Conservation (phyloP, 2,888 invertebrate genomes). For the Entomobrya proxima region DNA sequence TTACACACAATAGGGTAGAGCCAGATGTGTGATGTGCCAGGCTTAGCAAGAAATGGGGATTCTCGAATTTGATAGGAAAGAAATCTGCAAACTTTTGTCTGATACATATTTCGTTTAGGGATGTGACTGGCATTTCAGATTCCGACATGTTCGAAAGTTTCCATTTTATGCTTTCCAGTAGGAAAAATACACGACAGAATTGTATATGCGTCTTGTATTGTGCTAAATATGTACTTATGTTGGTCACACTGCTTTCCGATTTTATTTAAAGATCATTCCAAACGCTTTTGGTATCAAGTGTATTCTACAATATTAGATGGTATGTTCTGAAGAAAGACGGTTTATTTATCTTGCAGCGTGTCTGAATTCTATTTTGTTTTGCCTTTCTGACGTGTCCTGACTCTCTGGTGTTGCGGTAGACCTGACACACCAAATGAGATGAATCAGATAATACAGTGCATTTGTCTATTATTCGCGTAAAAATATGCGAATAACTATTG, state of each 20-base stretch:
- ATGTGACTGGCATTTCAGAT: constrained; percentile 51
- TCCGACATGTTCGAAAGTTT: neutral
- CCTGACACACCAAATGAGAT: neutral
- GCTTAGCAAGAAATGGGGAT: constrained; percentile 45
- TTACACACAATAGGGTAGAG: neutral
- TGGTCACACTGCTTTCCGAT: neutral
- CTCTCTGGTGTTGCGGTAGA: neutral
- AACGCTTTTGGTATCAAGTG: neutral
- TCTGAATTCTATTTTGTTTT: neutral
- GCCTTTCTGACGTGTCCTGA: neutral
- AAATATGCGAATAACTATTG: neutral
- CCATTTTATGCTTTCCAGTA: neutral
- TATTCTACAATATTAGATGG: neutral
- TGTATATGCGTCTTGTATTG: too few relatives aligned
- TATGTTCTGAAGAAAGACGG: neutral
- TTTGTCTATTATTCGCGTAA: neutral
- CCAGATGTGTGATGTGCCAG: constrained; percentile 48
- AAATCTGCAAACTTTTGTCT: constrained; percentile 54
- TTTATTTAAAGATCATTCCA: neutral
- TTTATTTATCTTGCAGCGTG: constrained; percentile 19
- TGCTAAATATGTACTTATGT: too few relatives aligned
- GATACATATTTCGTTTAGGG: constrained; percentile 43
- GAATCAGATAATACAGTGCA: neutral
- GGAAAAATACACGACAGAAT: too few relatives aligned
- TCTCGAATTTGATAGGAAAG: constrained; percentile 45